Evolutionary conservation across 1,140 invertebrate species (phyloP), one percentile per base, ranked within the genome.

Genomic region (Musca vetustissima): DNA sequence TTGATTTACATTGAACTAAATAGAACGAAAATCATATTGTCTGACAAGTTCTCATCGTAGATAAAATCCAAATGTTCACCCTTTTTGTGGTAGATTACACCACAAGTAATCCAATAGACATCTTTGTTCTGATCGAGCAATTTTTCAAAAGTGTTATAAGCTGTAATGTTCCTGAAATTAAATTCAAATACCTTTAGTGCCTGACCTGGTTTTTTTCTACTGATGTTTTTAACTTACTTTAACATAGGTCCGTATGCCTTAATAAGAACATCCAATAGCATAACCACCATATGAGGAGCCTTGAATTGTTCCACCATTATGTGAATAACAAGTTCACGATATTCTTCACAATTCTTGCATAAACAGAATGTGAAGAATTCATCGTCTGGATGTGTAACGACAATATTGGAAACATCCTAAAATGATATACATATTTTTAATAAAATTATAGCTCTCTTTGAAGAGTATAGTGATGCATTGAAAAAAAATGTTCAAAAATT

Each of bases 11-110:
- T 79, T 64, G 78, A 74, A 69, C 80, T 79, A 55, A 82, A 79
- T 64, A 81, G 77, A 72, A 82, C 78, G 73, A 80, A 80, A 74
- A 81, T 80, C 79, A 81, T 80, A 74, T 80, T 80, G 71, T 81
- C 79, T 55, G 79, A 79, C 72, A 81, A 74, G 70, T 79, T 75
- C 64, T 76, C 77, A 65, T 81, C 79, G 69, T 79, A 79, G 73
- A 81, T 81, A 72, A 81, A 81, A 72, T 81, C 77, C 70, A 81
- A 74, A 74, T 81, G 80, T 73, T 81, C 79, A 73, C 76, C 76
- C 71, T 79, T 81, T 52, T 81, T 80, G 69, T 80, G 76, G 67
- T 81, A 79, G 24, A 80, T 76, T 64, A 74, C 77, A 22, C 79
- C 79, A 69, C 77, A 81, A 47, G 79, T 78, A 53, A 81, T 77